A percentile compares a stretch with the other conserved stretches of the same genome.
Evolutionary conservation across 2,888 invertebrate species (phyloP).

Genomic region (Isoperla grammatica): DNA sequence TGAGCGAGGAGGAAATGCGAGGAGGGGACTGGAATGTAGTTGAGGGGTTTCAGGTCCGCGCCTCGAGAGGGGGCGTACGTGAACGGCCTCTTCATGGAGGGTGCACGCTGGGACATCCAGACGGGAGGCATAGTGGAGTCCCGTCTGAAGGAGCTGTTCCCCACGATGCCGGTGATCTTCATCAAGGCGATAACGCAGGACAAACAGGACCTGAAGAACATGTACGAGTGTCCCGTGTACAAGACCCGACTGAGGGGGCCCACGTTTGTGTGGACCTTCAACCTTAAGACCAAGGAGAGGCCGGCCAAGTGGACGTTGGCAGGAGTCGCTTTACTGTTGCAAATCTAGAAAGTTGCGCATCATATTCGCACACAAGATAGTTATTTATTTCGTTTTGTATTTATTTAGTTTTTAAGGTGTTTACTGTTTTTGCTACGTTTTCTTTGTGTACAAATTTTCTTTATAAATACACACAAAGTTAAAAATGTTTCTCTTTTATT

Average conservation of each 20-base stretch:
- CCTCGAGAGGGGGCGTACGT: constrained; percentile 91
- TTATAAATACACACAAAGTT: too few relatives aligned
- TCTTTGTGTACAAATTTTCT: too few relatives aligned
- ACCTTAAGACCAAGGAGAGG: constrained; percentile 81
- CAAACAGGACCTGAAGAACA: constrained; percentile 79
- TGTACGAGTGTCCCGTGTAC: constrained; percentile 92
- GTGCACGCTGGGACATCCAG: constrained; percentile 85
- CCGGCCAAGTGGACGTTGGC: constrained; percentile 89
- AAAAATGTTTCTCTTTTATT: too few relatives aligned
- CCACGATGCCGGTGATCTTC: constrained; percentile 84
- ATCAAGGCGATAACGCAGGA: constrained; percentile 83
- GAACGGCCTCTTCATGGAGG: constrained; percentile 87
- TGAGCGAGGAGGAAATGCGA: too few relatives aligned
- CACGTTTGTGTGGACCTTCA: constrained; percentile 95
- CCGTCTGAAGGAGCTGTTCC: constrained; percentile 82
- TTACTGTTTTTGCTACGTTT: too few relatives aligned
- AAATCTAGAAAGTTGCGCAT: constrained; percentile 14
- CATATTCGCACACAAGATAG: too few relatives aligned
- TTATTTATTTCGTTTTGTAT: too few relatives aligned
- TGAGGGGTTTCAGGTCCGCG: constrained; percentile 57
- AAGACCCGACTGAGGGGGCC: constrained; percentile 84
- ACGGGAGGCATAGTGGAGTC: constrained; percentile 77
- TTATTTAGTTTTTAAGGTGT: too few relatives aligned
- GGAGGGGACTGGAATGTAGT: too few relatives aligned
- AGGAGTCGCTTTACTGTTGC: constrained; percentile 81